Conservation (phyloP, 2,113 vertebrate species). For the Nerophis lumbriciformis region DNA sequence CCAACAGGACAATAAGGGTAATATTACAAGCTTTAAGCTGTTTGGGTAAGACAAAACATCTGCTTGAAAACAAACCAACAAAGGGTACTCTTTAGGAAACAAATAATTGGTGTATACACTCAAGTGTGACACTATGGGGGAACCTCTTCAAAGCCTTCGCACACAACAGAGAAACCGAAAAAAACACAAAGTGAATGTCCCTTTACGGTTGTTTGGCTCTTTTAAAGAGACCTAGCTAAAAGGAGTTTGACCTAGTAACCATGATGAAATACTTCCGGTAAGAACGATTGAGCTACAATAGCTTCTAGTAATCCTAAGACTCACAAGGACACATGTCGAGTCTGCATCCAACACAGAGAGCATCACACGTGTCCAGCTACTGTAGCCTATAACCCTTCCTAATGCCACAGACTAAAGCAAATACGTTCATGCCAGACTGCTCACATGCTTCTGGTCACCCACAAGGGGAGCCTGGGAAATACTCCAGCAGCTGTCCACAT, state of each 20-base stretch:
- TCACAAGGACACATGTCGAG: slow-evolving; percentile 39
- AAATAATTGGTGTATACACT: background rate
- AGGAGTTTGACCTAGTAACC: slow-evolving; percentile 58
- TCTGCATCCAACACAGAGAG: slow-evolving; percentile 15
- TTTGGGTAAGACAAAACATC: background rate
- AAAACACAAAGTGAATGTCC: slow-evolving; percentile 41
- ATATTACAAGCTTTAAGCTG: background rate
- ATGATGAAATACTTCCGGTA: slow-evolving; percentile 56
- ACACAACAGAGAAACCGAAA: slow-evolving; percentile 18
- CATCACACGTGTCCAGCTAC: slow-evolving; percentile 5
- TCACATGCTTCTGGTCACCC: slow-evolving; percentile 1
- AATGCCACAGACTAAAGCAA: slow-evolving; percentile 9
- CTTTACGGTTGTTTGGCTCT: slow-evolving; percentile 25
- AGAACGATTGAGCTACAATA: slow-evolving; percentile 53
- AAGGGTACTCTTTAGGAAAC: background rate
- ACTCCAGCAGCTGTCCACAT: slow-evolving; percentile 19
- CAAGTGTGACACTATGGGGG: background rate
- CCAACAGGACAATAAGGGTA: background rate
- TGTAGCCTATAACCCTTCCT: background rate
- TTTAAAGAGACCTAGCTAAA: slow-evolving; percentile 42
- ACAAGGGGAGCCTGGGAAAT: slow-evolving; percentile 7
- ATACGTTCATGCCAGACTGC: slow-evolving; percentile 10
- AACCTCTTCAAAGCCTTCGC: slow-evolving; percentile 8
- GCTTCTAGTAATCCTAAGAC: slow-evolving; percentile 46
- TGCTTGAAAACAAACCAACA: background rate